Percentiles rank a stretch among this genome's conserved stretches.
Evolutionary conservation across 2,888 invertebrate genomes (phyloP).

Genomic region (Cantharis nigra): DNA sequence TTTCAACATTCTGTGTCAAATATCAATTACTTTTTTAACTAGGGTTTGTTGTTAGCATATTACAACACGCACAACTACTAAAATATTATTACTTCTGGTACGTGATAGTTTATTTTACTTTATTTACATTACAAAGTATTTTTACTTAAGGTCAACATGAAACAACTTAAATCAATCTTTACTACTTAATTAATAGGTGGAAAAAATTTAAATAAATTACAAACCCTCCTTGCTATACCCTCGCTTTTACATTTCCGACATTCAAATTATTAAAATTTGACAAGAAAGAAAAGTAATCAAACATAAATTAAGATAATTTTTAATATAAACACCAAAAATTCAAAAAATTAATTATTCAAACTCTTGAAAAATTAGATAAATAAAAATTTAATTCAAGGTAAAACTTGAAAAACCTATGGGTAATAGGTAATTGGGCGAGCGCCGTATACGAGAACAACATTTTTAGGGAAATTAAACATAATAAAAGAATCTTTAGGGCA

Average conservation of each 20-base stretch:
- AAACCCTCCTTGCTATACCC: neutral
- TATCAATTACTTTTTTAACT: constrained; percentile 21
- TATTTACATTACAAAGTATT: constrained; percentile 15
- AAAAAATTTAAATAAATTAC: neutral
- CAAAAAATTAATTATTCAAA: neutral
- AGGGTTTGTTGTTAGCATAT: constrained; percentile 21
- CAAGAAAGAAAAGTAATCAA: neutral
- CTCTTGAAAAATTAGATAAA: neutral
- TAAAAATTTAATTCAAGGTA: neutral
- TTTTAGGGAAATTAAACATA: neutral
- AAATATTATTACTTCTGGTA: constrained; percentile 17
- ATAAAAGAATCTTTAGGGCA: neutral
- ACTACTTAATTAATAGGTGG: neutral
- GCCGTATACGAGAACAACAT: neutral
- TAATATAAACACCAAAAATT: neutral
- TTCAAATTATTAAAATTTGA: neutral
- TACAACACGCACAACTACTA: constrained; percentile 20
- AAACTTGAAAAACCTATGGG: neutral
- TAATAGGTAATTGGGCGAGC: neutral
- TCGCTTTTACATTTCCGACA: neutral
- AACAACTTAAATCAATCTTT: neutral
- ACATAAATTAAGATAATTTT: neutral
- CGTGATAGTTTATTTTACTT: constrained; percentile 9
- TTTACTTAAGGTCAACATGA: neutral
- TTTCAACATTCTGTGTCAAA: constrained; percentile 19